Conservation (phyloP, 2,888 invertebrate species). For the Smittia aterrima region DNA sequence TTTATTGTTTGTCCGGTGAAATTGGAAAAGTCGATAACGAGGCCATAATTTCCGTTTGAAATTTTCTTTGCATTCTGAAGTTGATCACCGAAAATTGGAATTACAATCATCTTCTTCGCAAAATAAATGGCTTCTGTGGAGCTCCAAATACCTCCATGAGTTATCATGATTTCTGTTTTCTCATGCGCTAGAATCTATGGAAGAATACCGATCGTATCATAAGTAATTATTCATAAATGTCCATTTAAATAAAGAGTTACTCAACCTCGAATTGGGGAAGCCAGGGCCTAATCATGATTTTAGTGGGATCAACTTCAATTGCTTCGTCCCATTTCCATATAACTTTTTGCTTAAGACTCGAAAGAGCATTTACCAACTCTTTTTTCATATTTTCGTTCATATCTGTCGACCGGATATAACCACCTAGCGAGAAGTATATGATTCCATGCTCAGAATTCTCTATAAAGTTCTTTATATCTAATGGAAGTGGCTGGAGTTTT, state of each 20-base stretch:
- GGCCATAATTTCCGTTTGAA: conserved; percentile 50
- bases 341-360: conserved; percentile 49
- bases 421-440: conserved; percentile 43
- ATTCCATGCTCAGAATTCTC: conserved; percentile 44
- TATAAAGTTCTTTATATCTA: conserved; percentile 10
- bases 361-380: conserved; percentile 27
- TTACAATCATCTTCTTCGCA: conserved; percentile 55
- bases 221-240: no score
- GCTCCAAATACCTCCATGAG: conserved; percentile 56
- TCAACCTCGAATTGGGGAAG: conserved; percentile 56
- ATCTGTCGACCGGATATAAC: conserved; percentile 48
- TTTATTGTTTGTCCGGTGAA: conserved; percentile 49
- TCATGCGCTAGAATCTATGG: conserved; percentile 54
- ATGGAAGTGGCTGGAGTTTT: conserved; percentile 41
- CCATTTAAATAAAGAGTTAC: no score
- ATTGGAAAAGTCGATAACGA: conserved; percentile 48
- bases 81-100: conserved; percentile 58
- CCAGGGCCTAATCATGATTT: conserved; percentile 53
- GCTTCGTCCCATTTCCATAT: conserved; percentile 55
- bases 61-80: conserved; percentile 55
- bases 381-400: conserved; percentile 47
- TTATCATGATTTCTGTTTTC: conserved; percentile 55
- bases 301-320: conserved; percentile 48
- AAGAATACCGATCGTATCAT: no score
- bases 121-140: conserved; percentile 55